Percentiles rank a stretch among this genome's conserved stretches.
Evolutionary conservation across 2,888 invertebrate genomes (phyloP).

Genomic region (Nudaria mundana): DNA sequence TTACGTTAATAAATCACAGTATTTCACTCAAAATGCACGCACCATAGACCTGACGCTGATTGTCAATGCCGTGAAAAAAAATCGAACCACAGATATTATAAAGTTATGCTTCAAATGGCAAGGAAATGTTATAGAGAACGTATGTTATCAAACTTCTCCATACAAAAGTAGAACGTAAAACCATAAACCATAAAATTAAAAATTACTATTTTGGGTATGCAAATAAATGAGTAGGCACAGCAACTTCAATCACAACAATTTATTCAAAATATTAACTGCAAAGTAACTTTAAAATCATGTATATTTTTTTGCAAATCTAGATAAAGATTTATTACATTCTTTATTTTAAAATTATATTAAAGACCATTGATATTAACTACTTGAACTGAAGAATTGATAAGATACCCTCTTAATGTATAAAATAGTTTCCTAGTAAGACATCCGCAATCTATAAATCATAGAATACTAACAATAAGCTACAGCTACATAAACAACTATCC

Average conservation of each 20-base stretch:
- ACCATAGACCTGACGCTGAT: too few species aligned
- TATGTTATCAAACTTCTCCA: too few species aligned
- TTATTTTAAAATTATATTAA: conserved; percentile 23
- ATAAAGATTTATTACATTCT: conserved; percentile 20
- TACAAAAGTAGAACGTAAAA: too few species aligned
- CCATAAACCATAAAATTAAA: too few species aligned
- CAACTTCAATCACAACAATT: conserved; percentile 20
- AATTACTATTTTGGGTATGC: too few species aligned
- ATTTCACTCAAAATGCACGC: too few species aligned
- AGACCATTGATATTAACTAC: conserved; percentile 36
- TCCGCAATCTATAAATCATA: conserved; percentile 24
- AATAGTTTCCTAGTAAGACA: conserved; percentile 28
- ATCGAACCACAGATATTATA: too few species aligned
- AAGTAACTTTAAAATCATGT: conserved; percentile 27
- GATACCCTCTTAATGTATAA: conserved; percentile 23
- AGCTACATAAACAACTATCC: conserved; percentile 18
- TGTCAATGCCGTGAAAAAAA: too few species aligned
- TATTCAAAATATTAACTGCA: conserved; percentile 26
- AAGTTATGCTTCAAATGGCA: too few species aligned
- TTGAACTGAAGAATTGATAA: conserved; percentile 34
- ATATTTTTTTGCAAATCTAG: conserved; percentile 22
- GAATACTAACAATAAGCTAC: conserved; percentile 16
- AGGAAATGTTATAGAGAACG: too few species aligned
- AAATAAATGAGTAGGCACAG: background rate
- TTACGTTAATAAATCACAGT: too few species aligned